Conservation (phyloP, 2,888 invertebrate species). For the Parnassius apollo region DNA sequence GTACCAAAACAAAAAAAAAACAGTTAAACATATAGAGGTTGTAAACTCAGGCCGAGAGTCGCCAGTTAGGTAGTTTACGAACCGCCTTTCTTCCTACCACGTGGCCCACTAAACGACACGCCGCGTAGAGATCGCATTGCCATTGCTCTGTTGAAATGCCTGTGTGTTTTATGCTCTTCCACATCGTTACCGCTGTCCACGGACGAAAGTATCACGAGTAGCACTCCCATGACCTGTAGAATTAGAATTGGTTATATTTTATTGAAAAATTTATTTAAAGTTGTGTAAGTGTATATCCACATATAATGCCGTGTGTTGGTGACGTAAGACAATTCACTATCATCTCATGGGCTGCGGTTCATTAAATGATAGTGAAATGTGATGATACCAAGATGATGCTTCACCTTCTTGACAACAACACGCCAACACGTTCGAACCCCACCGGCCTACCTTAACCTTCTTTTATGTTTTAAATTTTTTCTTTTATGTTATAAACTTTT, state of each 20-base stretch:
- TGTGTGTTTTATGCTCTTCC: conserved; percentile 85
- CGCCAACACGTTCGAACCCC: no score
- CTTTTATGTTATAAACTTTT: no score
- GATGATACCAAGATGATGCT: no score
- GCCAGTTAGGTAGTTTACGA: conserved; percentile 46
- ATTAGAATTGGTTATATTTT: not conserved
- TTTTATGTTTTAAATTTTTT: no score
- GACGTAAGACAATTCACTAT: no score
- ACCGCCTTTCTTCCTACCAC: conserved; percentile 70
- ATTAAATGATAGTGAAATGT: no score
- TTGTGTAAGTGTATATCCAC: no score
- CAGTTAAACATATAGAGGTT: conserved; percentile 23
- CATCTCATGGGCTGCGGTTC: no score
- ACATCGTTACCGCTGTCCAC: conserved; percentile 80
- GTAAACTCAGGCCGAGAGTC: conserved; percentile 33
- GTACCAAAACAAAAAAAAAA: conserved; percentile 8
- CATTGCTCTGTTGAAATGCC: conserved; percentile 94
- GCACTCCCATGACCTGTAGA: conserved; percentile 88
- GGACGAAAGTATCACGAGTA: conserved; percentile 90
- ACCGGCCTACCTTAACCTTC: no score
- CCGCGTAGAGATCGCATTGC: conserved; percentile 91
- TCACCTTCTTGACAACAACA: no score
- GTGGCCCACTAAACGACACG: conserved; percentile 61
- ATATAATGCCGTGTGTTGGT: no score
- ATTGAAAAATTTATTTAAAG: no score